phyloP scores from a whole-genome alignment of 2,888 invertebrate species.

The Strigamia maritima region DNA sequence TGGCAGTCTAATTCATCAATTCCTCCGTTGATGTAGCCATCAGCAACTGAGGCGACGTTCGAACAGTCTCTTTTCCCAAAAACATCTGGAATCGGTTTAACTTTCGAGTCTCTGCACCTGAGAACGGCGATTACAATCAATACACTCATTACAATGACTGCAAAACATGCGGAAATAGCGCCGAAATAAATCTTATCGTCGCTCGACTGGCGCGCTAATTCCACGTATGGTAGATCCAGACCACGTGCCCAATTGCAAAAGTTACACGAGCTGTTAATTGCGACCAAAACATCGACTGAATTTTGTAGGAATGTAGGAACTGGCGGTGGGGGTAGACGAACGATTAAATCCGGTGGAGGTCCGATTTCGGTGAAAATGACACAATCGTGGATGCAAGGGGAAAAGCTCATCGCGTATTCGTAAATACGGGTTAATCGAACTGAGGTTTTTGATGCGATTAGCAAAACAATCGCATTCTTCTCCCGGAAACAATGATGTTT shows the following conservation, averaged over 20 bases:
- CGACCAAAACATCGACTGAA: slow-evolving; percentile 39
- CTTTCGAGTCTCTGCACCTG: slow-evolving; percentile 39
- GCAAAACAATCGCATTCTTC: background rate
- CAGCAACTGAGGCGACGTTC: background rate
- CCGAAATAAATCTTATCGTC: slow-evolving; percentile 42
- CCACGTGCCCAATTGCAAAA: slow-evolving; percentile 42
- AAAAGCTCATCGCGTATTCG: background rate
- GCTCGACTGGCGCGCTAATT: slow-evolving; percentile 35
- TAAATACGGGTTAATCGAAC: background rate
- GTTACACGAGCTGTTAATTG: slow-evolving; percentile 41
- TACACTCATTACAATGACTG: slow-evolving; percentile 40
- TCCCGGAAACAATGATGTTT: background rate
- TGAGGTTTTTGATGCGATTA: background rate
- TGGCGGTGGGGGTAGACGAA: slow-evolving; percentile 41
- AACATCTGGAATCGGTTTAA: slow-evolving; percentile 37
- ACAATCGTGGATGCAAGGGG: slow-evolving; percentile 41
- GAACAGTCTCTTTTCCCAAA: background rate
- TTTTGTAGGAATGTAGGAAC: slow-evolving; percentile 41
- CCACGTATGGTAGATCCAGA: slow-evolving; percentile 40
- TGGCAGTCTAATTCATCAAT: slow-evolving; percentile 10
- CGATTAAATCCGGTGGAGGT: slow-evolving; percentile 40
- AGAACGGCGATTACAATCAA: slow-evolving; percentile 39
- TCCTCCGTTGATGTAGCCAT: slow-evolving; percentile 20
- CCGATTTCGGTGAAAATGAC: slow-evolving; percentile 39
- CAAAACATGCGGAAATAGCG: slow-evolving; percentile 40